phyloP scores from a whole-genome alignment of 2,113 vertebrate genomes.

The Passer montanus region DNA sequence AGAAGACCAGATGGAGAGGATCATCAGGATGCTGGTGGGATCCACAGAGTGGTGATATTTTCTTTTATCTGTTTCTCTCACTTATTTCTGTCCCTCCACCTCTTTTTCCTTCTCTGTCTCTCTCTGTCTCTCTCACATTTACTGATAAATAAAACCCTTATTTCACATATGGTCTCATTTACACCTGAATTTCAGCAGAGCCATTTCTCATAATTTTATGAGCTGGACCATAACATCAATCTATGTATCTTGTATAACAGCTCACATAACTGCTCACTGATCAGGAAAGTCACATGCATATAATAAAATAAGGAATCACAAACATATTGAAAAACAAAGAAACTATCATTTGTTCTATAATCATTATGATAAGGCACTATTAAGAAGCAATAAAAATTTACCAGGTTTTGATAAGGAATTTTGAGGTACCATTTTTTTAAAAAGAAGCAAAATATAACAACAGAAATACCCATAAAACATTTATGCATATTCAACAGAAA shows the following conservation, averaged over 20 bases:
- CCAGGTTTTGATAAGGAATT: background rate
- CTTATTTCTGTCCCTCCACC: background rate
- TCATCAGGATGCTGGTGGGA: background rate
- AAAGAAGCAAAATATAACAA: background rate
- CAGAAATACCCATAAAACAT: background rate
- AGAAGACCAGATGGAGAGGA: background rate
- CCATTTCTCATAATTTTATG: background rate
- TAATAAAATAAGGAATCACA: background rate
- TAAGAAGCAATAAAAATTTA: background rate
- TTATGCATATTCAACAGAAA: background rate
- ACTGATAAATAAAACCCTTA: background rate
- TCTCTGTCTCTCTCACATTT: background rate
- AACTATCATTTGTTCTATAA: background rate
- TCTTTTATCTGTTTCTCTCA: too few relatives aligned
- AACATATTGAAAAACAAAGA: background rate
- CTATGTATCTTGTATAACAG: background rate
- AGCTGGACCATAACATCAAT: background rate
- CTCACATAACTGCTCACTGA: background rate
- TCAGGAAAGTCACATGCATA: background rate
- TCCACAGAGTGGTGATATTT: background rate
- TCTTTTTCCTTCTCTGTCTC: background rate
- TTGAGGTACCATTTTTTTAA: background rate
- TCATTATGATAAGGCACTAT: background rate
- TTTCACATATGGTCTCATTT: background rate
- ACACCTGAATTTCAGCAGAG: background rate